These are phyloP conservation scores for Nemopilema nomurai DNA, from an alignment of 30 jellyfish, hydroid and myxozoan genomes.

Conservation along the genomic window DNA sequence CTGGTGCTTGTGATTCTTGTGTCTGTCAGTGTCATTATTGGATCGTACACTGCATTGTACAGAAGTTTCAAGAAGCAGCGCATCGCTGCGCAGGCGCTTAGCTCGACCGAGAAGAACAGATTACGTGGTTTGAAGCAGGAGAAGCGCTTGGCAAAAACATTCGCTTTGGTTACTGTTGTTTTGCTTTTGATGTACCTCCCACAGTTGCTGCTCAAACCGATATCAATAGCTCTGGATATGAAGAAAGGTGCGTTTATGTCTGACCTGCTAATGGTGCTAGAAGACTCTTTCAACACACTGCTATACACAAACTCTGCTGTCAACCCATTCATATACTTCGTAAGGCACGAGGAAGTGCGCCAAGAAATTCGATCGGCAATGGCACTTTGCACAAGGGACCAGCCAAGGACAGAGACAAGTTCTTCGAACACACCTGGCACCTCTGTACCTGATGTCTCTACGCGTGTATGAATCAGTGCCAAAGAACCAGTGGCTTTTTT, in stretches of 20 bases:
- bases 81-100: not conserved
- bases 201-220: constrained; percentile 45
- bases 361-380: constrained; percentile 6
- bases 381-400: not conserved
- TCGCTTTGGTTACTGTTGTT: constrained; percentile 10
- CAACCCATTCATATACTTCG: constrained; percentile 41
- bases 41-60: constrained; percentile 11
- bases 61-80: constrained; percentile 26
- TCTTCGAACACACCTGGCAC: not conserved
- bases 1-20: constrained; percentile 15
- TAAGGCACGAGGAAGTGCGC: constrained; percentile 16
- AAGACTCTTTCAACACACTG: constrained; percentile 35
- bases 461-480: too few species aligned
- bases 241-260: not conserved
- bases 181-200: constrained; percentile 31
- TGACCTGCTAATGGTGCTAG: constrained; percentile 3
- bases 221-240: constrained; percentile 8
- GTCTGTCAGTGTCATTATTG: constrained; percentile 1
- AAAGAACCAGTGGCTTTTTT: too few species aligned
- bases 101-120: not conserved
- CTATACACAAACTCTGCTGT: constrained; percentile 29
- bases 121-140: constrained; percentile 14
- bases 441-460: not conserved
- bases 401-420: not conserved
- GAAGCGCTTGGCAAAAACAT: constrained; percentile 17